Percentiles rank a stretch among this genome's conserved stretches.
These are phyloP conservation scores for Jaculus jaculus DNA, from an alignment of 2,113 vertebrate species.

Conservation along the genomic window DNA sequence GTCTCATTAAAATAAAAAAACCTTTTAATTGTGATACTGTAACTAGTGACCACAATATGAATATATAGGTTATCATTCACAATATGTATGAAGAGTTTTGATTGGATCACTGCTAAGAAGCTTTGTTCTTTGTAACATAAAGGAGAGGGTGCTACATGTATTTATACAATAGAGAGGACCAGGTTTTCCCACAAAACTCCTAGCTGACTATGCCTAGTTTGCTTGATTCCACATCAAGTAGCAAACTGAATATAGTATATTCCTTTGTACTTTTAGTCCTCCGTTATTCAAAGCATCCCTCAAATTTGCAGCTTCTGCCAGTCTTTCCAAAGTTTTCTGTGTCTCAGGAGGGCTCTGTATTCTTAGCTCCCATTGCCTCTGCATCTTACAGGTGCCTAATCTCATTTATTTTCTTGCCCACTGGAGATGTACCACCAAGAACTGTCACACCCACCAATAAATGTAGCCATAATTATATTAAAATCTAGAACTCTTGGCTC, in stretches of 20 bases:
- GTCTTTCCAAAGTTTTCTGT: constrained; percentile 63
- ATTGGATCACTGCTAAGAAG: neutral
- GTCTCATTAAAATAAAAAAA: neutral
- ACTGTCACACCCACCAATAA: constrained; percentile 75
- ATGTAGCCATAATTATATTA: constrained; percentile 78
- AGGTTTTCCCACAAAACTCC: neutral
- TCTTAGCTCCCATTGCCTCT: constrained; percentile 67
- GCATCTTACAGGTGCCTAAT: constrained; percentile 68
- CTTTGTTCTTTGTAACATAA: neutral
- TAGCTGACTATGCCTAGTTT: neutral
- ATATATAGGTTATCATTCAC: neutral
- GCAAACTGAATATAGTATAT: constrained; percentile 57
- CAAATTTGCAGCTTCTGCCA: neutral
- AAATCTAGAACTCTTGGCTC: constrained; percentile 61
- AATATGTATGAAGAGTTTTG: neutral
- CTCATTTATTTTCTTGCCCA: constrained; percentile 83
- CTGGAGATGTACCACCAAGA: constrained; percentile 63
- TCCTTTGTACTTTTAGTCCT: constrained; percentile 51
- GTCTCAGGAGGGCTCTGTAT: constrained; percentile 72
- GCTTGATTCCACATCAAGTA: constrained; percentile 57
- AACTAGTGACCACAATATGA: neutral
- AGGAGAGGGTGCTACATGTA: neutral
- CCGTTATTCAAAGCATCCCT: neutral
- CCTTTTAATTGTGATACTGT: neutral
- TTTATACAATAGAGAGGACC: neutral